These are phyloP conservation scores for Orchestia grillus DNA, from an alignment of 1,140 invertebrate genomes.

Conservation along the genomic window DNA sequence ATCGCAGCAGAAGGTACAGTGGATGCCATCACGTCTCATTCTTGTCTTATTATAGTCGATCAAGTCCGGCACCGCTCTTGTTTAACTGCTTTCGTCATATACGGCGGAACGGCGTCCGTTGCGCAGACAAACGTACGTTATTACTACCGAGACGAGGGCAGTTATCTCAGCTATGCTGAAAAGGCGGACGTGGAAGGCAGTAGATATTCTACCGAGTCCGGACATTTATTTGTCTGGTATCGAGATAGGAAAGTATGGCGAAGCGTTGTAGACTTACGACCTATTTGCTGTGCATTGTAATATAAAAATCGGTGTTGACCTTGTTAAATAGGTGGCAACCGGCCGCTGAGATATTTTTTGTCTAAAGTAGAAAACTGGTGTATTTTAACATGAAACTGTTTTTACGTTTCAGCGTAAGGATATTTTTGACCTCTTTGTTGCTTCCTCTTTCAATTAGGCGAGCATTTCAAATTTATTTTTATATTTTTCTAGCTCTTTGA, in stretches of 20 bases:
- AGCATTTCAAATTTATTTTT: no score
- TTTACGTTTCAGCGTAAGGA: no score
- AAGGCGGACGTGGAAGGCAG: not conserved
- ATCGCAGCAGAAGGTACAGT: not conserved
- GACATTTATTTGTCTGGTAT: not conserved
- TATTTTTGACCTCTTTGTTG: no score
- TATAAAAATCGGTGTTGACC: not conserved
- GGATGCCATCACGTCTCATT: not conserved
- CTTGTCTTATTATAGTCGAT: conserved; percentile 1
- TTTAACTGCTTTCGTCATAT: not conserved
- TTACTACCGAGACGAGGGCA: not conserved
- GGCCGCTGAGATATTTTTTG: not conserved
- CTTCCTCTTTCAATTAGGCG: no score
- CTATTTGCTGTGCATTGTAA: not conserved
- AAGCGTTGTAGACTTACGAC: not conserved
- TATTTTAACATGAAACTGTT: no score
- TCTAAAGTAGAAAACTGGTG: not conserved
- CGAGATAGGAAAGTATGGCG: not conserved
- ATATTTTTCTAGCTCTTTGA: no score
- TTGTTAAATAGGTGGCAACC: not conserved
- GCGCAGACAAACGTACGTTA: not conserved
- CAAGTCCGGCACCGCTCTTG: conserved; percentile 6
- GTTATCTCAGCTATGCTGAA: not conserved
- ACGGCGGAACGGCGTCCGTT: not conserved
- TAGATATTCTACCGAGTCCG: not conserved